Conservation (phyloP, 2,888 invertebrate genomes). For the Anodontia alba region DNA sequence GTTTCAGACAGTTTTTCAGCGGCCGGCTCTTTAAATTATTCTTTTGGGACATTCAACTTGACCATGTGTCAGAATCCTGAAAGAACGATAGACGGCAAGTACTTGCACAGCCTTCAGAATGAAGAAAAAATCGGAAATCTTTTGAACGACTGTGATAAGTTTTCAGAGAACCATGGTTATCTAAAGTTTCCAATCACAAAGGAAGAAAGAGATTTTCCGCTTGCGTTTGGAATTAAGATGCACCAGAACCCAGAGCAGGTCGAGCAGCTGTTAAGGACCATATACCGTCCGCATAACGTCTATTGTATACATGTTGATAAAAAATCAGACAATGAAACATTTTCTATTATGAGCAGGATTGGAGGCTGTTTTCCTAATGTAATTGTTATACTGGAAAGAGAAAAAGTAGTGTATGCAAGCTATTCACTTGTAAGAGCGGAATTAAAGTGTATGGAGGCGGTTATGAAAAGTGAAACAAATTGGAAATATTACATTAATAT, state of each 20-base stretch:
- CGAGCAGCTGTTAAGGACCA: conserved; percentile 70
- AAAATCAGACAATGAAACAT: conserved; percentile 50
- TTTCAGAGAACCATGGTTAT: conserved; percentile 50
- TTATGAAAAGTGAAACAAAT: conserved; percentile 21
- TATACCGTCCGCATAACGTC: conserved; percentile 77
- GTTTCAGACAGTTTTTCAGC: too few relatives aligned
- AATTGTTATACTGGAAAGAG: conserved; percentile 56
- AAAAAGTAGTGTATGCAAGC: conserved; percentile 64
- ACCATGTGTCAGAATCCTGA: too few relatives aligned
- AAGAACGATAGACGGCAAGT: neutral
- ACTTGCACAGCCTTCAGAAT: neutral
- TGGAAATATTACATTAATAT: conserved; percentile 78
- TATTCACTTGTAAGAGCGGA: conserved; percentile 64
- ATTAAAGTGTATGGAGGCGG: conserved; percentile 66
- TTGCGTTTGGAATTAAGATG: conserved; percentile 70
- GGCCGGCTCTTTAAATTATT: too few relatives aligned
- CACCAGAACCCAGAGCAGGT: conserved; percentile 67
- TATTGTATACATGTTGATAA: conserved; percentile 80
- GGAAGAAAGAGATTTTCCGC: conserved; percentile 65
- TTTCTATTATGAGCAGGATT: conserved; percentile 51
- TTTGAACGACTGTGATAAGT: conserved; percentile 44
- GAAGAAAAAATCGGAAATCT: neutral
- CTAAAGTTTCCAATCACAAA: conserved; percentile 24
- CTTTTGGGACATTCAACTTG: too few relatives aligned
- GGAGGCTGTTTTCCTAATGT: conserved; percentile 69